Conservation (phyloP, 2,113 vertebrate genomes). For the Todiramphus saurophagus region DNA sequence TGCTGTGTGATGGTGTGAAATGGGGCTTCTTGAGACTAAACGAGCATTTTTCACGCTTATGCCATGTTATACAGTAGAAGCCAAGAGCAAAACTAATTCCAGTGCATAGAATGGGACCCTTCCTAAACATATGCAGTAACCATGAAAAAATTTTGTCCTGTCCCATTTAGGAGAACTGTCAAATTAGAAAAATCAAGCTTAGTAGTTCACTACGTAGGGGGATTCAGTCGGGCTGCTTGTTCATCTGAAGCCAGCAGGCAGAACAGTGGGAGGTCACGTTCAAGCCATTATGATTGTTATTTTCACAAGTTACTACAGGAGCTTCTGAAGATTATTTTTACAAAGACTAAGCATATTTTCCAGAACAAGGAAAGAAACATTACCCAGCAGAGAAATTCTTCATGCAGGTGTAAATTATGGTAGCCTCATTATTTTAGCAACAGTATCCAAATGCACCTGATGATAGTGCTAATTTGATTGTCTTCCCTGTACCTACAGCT, state of each 20-base stretch:
- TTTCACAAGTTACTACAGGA: not conserved
- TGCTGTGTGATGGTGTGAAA: not conserved
- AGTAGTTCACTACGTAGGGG: not conserved
- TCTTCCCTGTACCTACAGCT: not conserved
- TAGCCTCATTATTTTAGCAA: not conserved
- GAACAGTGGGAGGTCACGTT: not conserved
- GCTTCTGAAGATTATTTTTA: not conserved
- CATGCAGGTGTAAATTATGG: rapidly evolving
- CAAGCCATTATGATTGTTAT: not conserved
- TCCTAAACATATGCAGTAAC: not conserved
- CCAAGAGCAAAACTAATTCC: slow-evolving; percentile 11
- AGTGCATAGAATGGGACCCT: slow-evolving; percentile 14
- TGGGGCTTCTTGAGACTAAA: not conserved
- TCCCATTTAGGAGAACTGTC: not conserved
- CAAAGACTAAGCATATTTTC: not conserved
- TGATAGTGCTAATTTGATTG: not conserved
- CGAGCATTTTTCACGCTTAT: not conserved
- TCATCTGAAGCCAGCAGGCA: not conserved
- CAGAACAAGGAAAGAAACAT: not conserved
- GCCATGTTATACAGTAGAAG: not conserved
- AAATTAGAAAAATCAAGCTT: not conserved
- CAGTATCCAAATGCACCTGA: not conserved
- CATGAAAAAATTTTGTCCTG: not conserved
- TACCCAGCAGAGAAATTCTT: not conserved
- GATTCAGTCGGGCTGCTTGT: rapidly evolving